Evolutionary conservation across 2,888 invertebrate genomes (phyloP), one percentile per base, ranked within the genome.

Genomic region (Ischnura elegans): DNA sequence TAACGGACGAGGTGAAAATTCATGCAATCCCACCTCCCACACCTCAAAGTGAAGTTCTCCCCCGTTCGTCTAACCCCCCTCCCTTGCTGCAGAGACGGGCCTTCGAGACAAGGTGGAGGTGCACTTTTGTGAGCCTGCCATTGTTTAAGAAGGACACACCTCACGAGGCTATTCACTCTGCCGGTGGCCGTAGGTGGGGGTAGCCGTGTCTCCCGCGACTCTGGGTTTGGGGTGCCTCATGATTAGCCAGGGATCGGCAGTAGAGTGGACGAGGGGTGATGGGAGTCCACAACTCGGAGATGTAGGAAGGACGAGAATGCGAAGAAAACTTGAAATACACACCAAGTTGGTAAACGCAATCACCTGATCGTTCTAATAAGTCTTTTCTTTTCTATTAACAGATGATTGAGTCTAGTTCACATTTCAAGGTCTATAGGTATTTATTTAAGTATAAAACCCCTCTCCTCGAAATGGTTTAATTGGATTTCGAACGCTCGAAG

Each of bases 111-210:
- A 25, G 61, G 66, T 29, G 29, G 66, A 21, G 76, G 36, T n/a
- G n/a, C 76, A 76, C 76, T 76, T 76, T 76, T 76, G 76, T 76
- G 76, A n/a, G n/a, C 16, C 36, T 76, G 76, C 36, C 76, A 76
- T 76, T 76, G 76, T 76, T 36, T 19, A 51, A 36, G 76, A 36
- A 25, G 25, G 76, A 36, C 76, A 36, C 76, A 13, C 8, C 61
- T n/a, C 29, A 25, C 61, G 25, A 8, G 36, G 36, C 76, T 36
- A 76, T 76, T 76, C 76, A 51, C 51, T 36, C 10, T 76, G 29
- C 66, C 29, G 66, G 66, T n/a, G n/a, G n/a, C 2, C 21, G 36
- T 29, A 61, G 36, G 36, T 21, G 61, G 61, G 61, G 21, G n/a
- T 8, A n/a, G n/a, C 21, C 61, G 61, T 3, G 61, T n/a, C 6